phyloP scores from a whole-genome alignment of 2,113 vertebrate species.

The Rafetus swinhoei region DNA sequence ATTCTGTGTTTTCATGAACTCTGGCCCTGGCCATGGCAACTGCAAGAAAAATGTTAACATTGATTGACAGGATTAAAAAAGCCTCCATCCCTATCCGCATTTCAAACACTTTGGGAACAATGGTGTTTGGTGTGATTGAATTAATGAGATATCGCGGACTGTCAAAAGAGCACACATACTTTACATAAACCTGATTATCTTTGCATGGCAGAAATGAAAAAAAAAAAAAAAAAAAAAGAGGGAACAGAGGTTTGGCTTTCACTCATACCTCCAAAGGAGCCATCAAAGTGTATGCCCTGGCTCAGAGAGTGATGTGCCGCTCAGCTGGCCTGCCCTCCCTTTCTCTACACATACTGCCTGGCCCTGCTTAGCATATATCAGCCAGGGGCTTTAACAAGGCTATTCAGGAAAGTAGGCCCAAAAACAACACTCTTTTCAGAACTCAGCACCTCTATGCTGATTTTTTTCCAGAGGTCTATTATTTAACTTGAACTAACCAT shows the following conservation, averaged over 20 bases:
- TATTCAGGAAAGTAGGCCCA: constrained; percentile 87
- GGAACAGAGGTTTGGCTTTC: constrained; percentile 84
- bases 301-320: constrained; percentile 85
- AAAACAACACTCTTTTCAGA: constrained; percentile 86
- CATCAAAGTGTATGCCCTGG: constrained; percentile 86
- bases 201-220: constrained; percentile 96
- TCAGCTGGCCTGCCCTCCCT: constrained; percentile 82
- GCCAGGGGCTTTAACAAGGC: constrained; percentile 93
- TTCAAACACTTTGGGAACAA: constrained; percentile 99
- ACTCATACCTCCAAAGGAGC: constrained; percentile 85
- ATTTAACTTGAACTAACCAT: constrained; percentile 81
- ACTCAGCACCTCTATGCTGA: constrained; percentile 82
- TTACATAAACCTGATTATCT: constrained; percentile 99
- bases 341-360: constrained; percentile 78
- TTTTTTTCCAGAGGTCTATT: constrained; percentile 79
- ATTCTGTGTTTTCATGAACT: constrained; percentile 99
- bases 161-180: constrained; percentile 99
- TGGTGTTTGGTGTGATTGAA: constrained; percentile 98
- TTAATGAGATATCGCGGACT: constrained; percentile 99
- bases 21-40: constrained; percentile 99
- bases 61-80: constrained; percentile 99
- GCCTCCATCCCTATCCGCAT: constrained; percentile 93
- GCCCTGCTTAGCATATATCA: constrained; percentile 91
- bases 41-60: constrained; percentile 98
- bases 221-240: constrained; percentile 69